These are phyloP conservation scores for Hippoglossus hippoglossus DNA, from an alignment of 2,797 vertebrate species.

Conservation along the genomic window DNA sequence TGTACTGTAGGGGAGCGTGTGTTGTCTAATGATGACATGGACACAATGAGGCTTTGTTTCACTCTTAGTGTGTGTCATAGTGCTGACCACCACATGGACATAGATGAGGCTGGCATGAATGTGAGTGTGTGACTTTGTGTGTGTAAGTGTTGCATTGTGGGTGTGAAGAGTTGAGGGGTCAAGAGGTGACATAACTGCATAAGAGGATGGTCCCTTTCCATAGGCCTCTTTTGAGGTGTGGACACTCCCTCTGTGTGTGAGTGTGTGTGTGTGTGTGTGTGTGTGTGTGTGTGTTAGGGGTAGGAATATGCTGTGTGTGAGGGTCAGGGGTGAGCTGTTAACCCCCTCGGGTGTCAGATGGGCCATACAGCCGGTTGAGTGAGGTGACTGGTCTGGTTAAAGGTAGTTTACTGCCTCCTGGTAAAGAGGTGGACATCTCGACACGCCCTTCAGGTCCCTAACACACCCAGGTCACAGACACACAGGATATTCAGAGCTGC, in stretches of 20 bases:
- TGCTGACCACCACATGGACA: slow-evolving; percentile 32
- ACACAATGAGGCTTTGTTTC: slow-evolving; percentile 72
- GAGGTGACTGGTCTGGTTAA: slow-evolving; percentile 48
- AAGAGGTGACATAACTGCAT: slow-evolving; percentile 56
- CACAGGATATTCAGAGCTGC: slow-evolving; percentile 28
- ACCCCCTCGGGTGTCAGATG: slow-evolving; percentile 57
- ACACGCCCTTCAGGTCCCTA: slow-evolving; percentile 55
- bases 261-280: slow-evolving; percentile 30
- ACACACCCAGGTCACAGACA: slow-evolving; percentile 59
- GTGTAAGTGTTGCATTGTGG: slow-evolving; percentile 45
- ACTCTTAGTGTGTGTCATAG: slow-evolving; percentile 36
- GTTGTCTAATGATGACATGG: slow-evolving; percentile 16
- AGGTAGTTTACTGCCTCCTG: slow-evolving; percentile 67
- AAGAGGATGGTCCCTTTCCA: slow-evolving; percentile 51
- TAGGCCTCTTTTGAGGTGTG: slow-evolving; percentile 18
- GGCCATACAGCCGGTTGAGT: slow-evolving; percentile 63
- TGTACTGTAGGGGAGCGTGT: slow-evolving; percentile 12
- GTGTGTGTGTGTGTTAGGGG: slow-evolving; percentile 10
- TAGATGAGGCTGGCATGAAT: slow-evolving; percentile 28
- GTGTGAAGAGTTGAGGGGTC: slow-evolving; percentile 47
- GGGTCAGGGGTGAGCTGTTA: slow-evolving; percentile 70
- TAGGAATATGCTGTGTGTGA: slow-evolving; percentile 11
- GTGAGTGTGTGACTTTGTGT: slow-evolving; percentile 43
- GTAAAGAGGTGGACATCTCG: slow-evolving; percentile 54
- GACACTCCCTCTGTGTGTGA: slow-evolving; percentile 53